Conservation (phyloP, 1,140 invertebrate genomes). For the Zaprionus inermis region DNA sequence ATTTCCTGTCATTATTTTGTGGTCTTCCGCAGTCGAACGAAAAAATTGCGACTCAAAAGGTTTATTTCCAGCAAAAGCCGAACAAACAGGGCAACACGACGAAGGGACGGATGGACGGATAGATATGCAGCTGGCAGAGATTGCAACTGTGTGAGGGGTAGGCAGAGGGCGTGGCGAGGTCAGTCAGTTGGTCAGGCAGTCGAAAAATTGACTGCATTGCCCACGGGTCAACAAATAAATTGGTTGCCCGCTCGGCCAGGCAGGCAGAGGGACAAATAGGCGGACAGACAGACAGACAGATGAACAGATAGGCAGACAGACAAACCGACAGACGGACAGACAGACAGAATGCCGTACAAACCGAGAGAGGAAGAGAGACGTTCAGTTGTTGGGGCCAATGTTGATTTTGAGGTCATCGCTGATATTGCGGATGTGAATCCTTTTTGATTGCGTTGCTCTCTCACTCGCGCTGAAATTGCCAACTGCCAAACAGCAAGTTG, state of each 20-base stretch:
- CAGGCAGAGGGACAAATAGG: not conserved
- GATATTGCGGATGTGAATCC: conserved; percentile 82
- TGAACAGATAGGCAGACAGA: conserved; percentile 7
- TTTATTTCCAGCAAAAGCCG: conserved; percentile 63
- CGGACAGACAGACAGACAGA: not conserved
- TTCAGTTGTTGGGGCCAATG: conserved; percentile 51
- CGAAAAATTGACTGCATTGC: conserved; percentile 82
- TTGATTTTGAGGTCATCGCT: conserved; percentile 82
- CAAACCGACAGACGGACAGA: conserved; percentile 3
- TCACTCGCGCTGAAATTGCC: conserved; percentile 50
- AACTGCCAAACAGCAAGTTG: conserved; percentile 33
- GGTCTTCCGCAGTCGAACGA: conserved; percentile 80
- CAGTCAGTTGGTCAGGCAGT: conserved; percentile 59
- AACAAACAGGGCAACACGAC: conserved; percentile 37
- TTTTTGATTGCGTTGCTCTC: conserved; percentile 78
- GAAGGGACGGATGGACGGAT: conserved; percentile 25
- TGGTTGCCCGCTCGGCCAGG: conserved; percentile 52
- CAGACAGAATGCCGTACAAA: not conserved
- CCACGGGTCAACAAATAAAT: conserved; percentile 82
- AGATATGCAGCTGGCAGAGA: conserved; percentile 58
- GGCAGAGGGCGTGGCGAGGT: not conserved
- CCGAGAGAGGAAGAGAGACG: not conserved
- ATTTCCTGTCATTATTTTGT: conserved; percentile 83
- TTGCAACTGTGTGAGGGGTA: conserved; percentile 30
- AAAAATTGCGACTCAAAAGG: conserved; percentile 80